Percentiles rank a stretch among this genome's conserved stretches.
These are phyloP conservation scores for Empis stercorea DNA, from an alignment of 2,888 invertebrate species.

Conservation along the genomic window DNA sequence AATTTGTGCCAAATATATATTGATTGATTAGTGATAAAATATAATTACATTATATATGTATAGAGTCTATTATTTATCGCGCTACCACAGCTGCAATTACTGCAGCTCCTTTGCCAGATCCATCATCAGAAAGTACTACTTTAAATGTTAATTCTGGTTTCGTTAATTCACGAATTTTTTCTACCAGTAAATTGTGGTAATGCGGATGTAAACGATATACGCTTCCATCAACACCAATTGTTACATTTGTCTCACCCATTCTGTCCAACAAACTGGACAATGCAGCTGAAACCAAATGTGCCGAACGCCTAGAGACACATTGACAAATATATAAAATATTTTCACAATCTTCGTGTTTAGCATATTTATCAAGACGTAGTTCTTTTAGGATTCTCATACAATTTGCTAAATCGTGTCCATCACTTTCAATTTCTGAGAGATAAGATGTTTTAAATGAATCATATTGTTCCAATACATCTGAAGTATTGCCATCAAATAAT, in stretches of 20 bases:
- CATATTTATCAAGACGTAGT: conserved; percentile 57
- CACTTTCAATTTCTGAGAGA: conserved; percentile 91
- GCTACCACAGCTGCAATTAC: conserved; percentile 82
- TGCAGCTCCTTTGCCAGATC: conserved; percentile 89
- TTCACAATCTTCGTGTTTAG: conserved; percentile 77
- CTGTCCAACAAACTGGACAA: conserved; percentile 77
- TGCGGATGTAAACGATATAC: conserved; percentile 93
- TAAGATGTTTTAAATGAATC: conserved; percentile 89
- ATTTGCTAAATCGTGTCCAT: conserved; percentile 63
- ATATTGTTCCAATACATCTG: conserved; percentile 55
- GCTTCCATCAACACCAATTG: conserved; percentile 92
- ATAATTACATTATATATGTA: no score
- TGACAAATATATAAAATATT: conserved; percentile 85
- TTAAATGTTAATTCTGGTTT: conserved; percentile 68
- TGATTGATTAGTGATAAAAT: no score
- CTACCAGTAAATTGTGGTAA: conserved; percentile 85
- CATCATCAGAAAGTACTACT: conserved; percentile 88
- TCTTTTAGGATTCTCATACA: conserved; percentile 73
- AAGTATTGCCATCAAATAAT: conserved; percentile 65
- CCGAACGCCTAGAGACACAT: conserved; percentile 78
- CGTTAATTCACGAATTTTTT: conserved; percentile 64
- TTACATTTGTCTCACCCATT: conserved; percentile 73
- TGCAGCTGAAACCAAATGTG: conserved; percentile 80
- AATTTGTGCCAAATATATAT: no score
- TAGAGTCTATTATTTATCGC: not conserved